phyloP scores from a whole-genome alignment of 2,113 vertebrate species.

The Microcebus griseorufus region DNA sequence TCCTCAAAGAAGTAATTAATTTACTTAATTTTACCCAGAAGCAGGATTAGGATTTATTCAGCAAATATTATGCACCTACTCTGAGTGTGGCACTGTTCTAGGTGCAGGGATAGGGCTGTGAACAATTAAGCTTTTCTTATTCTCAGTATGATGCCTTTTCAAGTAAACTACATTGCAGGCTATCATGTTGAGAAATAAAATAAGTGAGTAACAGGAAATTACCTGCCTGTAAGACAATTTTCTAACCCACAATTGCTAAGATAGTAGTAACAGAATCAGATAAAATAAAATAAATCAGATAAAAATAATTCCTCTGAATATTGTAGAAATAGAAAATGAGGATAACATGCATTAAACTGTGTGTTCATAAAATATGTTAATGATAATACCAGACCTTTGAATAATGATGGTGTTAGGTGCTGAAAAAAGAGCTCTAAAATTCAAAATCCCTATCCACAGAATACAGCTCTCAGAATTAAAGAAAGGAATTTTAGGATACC shows the following conservation, averaged over 20 bases:
- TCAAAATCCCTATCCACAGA: neutral
- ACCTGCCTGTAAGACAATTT: neutral
- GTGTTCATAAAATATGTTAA: neutral
- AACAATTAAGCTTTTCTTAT: slow-evolving; percentile 16
- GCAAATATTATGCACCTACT: neutral
- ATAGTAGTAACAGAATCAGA: neutral
- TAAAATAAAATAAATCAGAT: neutral
- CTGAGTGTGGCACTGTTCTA: neutral
- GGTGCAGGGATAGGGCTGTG: neutral
- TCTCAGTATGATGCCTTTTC: neutral
- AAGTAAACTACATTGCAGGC: neutral
- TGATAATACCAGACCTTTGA: neutral
- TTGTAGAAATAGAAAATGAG: slow-evolving; percentile 17
- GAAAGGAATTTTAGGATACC: neutral
- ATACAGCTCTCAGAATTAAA: neutral
- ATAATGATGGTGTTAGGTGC: neutral
- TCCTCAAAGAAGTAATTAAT: neutral
- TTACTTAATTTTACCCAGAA: neutral
- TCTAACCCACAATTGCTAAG: neutral
- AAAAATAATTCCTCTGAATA: slow-evolving; percentile 15
- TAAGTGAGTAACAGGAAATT: slow-evolving; percentile 2
- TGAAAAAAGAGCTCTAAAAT: slow-evolving; percentile 19
- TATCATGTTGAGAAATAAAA: slow-evolving; percentile 31
- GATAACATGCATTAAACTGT: neutral
- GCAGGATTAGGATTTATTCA: neutral